Conservation (phyloP, 2,888 invertebrate species). For the Papilio demoleus region DNA sequence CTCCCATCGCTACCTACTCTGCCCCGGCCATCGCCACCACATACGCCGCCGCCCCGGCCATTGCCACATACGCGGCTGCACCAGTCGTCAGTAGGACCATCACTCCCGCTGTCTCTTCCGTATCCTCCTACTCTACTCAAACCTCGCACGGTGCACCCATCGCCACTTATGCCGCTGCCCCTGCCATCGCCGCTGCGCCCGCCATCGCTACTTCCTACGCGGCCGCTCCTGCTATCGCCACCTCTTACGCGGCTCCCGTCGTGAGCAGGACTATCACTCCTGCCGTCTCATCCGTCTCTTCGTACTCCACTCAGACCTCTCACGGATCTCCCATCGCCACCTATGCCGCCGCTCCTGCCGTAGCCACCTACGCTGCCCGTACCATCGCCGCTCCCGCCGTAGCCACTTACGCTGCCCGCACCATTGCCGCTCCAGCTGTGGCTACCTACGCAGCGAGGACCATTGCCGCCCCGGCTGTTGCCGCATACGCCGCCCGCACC, state of each 20-base stretch:
- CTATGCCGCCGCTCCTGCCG: constrained; percentile 46
- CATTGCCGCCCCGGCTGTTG: constrained; percentile 45
- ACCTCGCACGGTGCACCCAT: constrained; percentile 46
- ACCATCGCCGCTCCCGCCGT: constrained; percentile 65
- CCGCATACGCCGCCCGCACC: constrained; percentile 57
- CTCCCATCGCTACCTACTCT: constrained; percentile 49
- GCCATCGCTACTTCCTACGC: constrained; percentile 45
- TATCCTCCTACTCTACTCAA: constrained; percentile 49
- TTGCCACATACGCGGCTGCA: too few relatives aligned
- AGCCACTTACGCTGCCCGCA: constrained; percentile 51
- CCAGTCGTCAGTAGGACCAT: constrained; percentile 53
- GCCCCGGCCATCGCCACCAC: constrained; percentile 53
- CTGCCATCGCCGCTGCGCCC: constrained; percentile 50
- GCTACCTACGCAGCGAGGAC: constrained; percentile 50
- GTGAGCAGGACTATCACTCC: constrained; percentile 51
- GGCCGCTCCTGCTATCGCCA: constrained; percentile 51
- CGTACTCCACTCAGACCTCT: constrained; percentile 57
- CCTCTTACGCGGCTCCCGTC: constrained; percentile 63
- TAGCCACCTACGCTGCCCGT: constrained; percentile 56
- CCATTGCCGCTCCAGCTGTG: constrained; percentile 42
- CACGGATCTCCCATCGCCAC: constrained; percentile 39
- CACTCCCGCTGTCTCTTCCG: constrained; percentile 48
- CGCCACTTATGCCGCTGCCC: constrained; percentile 45
- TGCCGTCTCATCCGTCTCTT: constrained; percentile 51
- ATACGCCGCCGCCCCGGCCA: constrained; percentile 65